phyloP scores from a whole-genome alignment of 2,113 vertebrate species.

The Meles meles region DNA sequence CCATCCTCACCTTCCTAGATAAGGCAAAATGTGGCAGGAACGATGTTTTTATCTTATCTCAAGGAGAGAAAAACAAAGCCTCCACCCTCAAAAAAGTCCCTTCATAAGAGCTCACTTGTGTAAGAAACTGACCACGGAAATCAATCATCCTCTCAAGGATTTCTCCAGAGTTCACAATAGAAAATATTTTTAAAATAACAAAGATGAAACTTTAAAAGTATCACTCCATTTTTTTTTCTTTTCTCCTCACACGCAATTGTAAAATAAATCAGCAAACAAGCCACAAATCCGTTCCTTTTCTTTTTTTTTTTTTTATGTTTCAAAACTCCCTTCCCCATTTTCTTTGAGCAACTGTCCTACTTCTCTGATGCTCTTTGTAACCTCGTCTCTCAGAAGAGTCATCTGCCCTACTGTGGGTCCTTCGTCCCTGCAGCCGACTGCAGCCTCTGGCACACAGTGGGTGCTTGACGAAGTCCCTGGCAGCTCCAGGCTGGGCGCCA shows the following conservation, averaged over 20 bases:
- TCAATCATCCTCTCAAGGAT: not conserved
- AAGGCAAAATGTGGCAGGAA: not conserved
- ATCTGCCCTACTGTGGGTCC: accelerated
- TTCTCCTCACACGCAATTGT: not conserved
- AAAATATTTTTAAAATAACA: conserved; percentile 31
- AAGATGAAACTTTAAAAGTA: conserved; percentile 36
- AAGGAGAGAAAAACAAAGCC: conserved; percentile 40
- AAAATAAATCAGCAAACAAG: conserved; percentile 22
- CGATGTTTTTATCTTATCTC: not conserved
- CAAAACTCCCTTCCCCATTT: not conserved
- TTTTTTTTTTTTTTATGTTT: not conserved
- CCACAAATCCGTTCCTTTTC: not conserved
- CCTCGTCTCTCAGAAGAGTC: not conserved
- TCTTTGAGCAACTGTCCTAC: not conserved
- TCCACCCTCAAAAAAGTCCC: not conserved
- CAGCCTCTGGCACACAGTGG: not conserved
- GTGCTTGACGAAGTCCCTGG: too few species aligned
- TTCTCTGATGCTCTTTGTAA: not conserved
- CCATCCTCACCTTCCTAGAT: not conserved
- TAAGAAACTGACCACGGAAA: not conserved
- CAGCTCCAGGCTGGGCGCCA: not conserved
- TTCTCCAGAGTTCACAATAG: not conserved
- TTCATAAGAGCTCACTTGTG: not conserved
- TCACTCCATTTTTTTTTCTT: not conserved
- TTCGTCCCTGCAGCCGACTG: accelerated